Evolutionary conservation across 2,797 vertebrate genomes (phyloP).

Genomic region (Erethizon dorsatum): DNA sequence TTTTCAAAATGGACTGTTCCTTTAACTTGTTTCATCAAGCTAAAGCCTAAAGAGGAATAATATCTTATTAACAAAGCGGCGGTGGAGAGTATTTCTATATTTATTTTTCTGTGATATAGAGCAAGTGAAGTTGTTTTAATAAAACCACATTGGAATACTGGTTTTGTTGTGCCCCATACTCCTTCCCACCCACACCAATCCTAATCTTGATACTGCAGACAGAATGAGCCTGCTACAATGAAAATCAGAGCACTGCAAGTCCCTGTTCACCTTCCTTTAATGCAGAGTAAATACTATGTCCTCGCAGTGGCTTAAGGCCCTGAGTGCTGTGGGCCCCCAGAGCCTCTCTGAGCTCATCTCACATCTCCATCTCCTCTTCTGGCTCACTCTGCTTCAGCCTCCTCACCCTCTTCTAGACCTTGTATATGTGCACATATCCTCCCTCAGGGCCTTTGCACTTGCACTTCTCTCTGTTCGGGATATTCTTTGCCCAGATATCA

Average conservation of each 20-base stretch:
- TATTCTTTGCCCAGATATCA: not conserved
- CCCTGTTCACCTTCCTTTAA: not conserved
- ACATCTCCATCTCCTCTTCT: not conserved
- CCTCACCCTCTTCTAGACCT: not conserved
- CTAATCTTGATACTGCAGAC: not conserved
- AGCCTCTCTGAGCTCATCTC: not conserved
- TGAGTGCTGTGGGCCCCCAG: not conserved
- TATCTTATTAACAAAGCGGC: not conserved
- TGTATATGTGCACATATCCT: not conserved
- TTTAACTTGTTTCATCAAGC: not conserved
- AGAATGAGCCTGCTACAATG: not conserved
- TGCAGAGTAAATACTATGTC: not conserved
- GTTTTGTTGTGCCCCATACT: not conserved
- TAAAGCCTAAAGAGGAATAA: not conserved
- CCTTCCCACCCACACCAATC: not conserved
- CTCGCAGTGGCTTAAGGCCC: not conserved
- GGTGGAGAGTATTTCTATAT: not conserved
- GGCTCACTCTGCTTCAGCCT: not conserved
- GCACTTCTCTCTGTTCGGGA: no score
- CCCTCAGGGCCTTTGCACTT: not conserved
- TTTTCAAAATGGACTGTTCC: constrained; percentile 6
- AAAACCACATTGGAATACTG: not conserved
- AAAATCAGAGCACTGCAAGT: not conserved
- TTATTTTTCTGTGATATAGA: not conserved
- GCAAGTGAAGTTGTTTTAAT: not conserved